Base-by-base conservation (phyloP, 2,797 vertebrate species). In the Diglossa cyanea region DNA sequence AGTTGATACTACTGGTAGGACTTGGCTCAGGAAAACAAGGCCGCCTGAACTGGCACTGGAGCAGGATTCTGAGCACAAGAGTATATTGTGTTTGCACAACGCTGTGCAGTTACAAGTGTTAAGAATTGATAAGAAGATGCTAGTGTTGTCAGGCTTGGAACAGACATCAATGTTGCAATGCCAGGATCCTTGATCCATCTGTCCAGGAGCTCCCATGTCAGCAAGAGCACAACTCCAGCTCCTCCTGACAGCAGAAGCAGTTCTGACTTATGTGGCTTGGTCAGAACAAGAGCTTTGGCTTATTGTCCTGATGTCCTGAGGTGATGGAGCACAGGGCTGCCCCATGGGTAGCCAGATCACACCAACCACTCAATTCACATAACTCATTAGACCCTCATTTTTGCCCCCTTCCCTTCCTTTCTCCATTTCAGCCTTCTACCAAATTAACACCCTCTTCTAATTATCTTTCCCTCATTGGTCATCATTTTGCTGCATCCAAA, bases 281-380 rank as follows among this genome's bases (percentile, higher is more conserved):
- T 71, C 61, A 86, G 48, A 94, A 71, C 35, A 82, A 70, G 11
- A 42, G 17, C 9, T 53, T 72, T 72, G 30, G 11, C 42, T 90
- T 71, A 47, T 26, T 33, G 39, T 65, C 39, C 62, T 60, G 30
- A 84, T 44, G 55, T 61, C 51, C 7, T 33, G 37, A 68, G 31
- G 35, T 57, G 21, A 77, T 25, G 4, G 84, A 57, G 21, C 40
- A 67, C 8, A 53, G 39, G n/a, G 19, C 60, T 93, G 19, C 40
- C 45, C 17, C 0, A 0, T 18, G 4, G 15, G 24, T 65, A 81
- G 17, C 10, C 7, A 90, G 33, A 16, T 39, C 33, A 48, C 21
- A 74, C 21, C n/a, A 90, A 17, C 8, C 31, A n/a, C 39, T 77
- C 47, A 57, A 12, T 83, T 71, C 68, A 90, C 19, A 4, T 33